These are phyloP conservation scores for Xanthia icteritia DNA, from an alignment of 2,888 invertebrate species.

Conservation along the genomic window DNA sequence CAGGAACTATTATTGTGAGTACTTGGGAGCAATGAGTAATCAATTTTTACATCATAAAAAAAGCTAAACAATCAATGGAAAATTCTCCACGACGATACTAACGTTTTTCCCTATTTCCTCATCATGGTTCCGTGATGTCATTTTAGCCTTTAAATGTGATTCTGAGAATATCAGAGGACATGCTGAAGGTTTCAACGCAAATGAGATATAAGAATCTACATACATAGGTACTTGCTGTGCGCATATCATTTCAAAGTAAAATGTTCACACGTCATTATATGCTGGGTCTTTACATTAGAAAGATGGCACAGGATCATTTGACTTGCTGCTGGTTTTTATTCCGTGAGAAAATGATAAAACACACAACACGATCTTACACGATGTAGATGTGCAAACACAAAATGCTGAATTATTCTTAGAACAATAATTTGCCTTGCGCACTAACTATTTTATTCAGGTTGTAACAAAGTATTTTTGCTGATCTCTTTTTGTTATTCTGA, in stretches of 20 bases:
- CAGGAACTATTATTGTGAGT: constrained; percentile 2
- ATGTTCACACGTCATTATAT: constrained; percentile 20
- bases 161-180: constrained; percentile 54
- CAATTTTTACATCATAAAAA: constrained; percentile 28
- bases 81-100: constrained; percentile 10
- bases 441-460: constrained; percentile 24
- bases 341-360: constrained; percentile 29
- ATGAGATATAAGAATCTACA: constrained; percentile 32
- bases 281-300: constrained; percentile 14
- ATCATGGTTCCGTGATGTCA: constrained; percentile 49
- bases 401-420: constrained; percentile 39
- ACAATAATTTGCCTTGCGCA: constrained; percentile 34
- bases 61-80: constrained; percentile 28
- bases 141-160: constrained; percentile 37
- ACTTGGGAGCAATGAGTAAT: constrained; percentile 21
- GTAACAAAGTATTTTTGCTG: neutral
- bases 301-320: constrained; percentile 29
- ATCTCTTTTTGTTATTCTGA: constrained; percentile 32
- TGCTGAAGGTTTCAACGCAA: constrained; percentile 43
- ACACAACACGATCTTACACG: constrained; percentile 3
- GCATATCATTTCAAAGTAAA: constrained; percentile 27
- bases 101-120: constrained; percentile 50
- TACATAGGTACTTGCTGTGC: neutral
- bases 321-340: constrained; percentile 19
- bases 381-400: constrained; percentile 23